Base-by-base conservation (phyloP, 2,888 invertebrate genomes). In the Chymomyza amoena region DNA sequence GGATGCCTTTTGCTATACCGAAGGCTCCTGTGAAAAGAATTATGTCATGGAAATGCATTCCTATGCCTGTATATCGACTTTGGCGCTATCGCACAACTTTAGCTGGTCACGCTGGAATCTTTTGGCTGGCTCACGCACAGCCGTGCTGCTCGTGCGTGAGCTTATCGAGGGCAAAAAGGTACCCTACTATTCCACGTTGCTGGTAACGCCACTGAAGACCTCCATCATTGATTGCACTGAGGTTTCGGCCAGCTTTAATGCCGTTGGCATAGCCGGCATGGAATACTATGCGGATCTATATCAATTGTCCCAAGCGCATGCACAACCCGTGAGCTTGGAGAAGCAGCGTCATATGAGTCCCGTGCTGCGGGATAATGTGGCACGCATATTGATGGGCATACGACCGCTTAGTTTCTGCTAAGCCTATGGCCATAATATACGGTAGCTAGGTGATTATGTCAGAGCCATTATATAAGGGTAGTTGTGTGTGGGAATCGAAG, bases 41-140 rank as follows among this genome's bases (percentile, higher is more conserved):
- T 95, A 94, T 92, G 93, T 94, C 0, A 93, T 94, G 88, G 96
- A 96, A 90, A 93, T 94, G 73, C 96, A 97, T 91, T 92, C 95
- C 57, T 96, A 96, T 88, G 94, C 94, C 73, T 95, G 96, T 77
- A 96, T 97, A 94, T 96, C 96, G 0, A 93, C 95, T 51, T 90
- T 96, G 15, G 94, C 94, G 10, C 93, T 94, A 1, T 94, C 95
- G 13, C 96, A 95, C 88, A 95, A 95, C 89, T 97, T 97, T 82
- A 94, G 96, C 32, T 97, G 96, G 96, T 96, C 96, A 69, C 93
- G 95, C 90, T 96, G 94, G 94, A 95, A 94, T 82, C 91, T 93
- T 0, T 89, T 93, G 62, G 93, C 94, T 0, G 93, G 92, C 5
- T 90, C 91, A 15, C 87, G 92, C 1, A 91, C 90, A 0, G 91